phyloP scores from a whole-genome alignment of 2,888 invertebrate genomes.

The Sphecodes monilicornis region DNA sequence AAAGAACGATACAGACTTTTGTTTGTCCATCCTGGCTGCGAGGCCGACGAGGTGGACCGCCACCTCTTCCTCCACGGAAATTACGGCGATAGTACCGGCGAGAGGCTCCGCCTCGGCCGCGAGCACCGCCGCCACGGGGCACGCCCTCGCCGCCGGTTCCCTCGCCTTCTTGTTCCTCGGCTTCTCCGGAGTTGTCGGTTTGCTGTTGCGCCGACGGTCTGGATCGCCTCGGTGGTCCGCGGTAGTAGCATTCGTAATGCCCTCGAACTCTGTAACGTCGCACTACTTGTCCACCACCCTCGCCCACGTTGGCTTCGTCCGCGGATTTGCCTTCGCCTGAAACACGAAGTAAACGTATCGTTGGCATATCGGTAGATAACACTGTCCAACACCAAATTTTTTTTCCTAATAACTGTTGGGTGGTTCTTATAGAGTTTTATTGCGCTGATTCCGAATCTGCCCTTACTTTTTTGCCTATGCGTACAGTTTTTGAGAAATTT shows the following conservation, averaged over 20 bases:
- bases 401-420: too few relatives aligned
- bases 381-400: too few relatives aligned
- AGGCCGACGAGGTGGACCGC: slow-evolving; percentile 85
- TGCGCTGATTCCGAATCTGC: too few relatives aligned
- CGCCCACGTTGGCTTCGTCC: slow-evolving; percentile 83
- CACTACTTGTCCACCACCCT: slow-evolving; percentile 79
- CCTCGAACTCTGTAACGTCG: slow-evolving; percentile 86
- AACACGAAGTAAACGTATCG: not conserved
- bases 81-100: slow-evolving; percentile 91
- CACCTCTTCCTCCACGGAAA: slow-evolving; percentile 89
- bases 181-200: slow-evolving; percentile 82
- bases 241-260: slow-evolving; percentile 84
- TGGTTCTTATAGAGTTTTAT: too few relatives aligned
- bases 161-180: slow-evolving; percentile 75
- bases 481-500: too few relatives aligned
- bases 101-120: slow-evolving; percentile 85
- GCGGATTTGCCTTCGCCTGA: slow-evolving; percentile 82
- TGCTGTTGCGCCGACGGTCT: slow-evolving; percentile 77
- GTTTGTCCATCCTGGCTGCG: slow-evolving; percentile 86
- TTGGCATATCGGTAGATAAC: not conserved
- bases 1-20: slow-evolving; percentile 51
- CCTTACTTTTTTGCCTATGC: too few relatives aligned
- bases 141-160: slow-evolving; percentile 74
- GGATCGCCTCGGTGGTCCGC: slow-evolving; percentile 83
- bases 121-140: slow-evolving; percentile 79